Evolutionary conservation across 1,140 invertebrate species (phyloP).

Genomic region (Idris sp.): DNA sequence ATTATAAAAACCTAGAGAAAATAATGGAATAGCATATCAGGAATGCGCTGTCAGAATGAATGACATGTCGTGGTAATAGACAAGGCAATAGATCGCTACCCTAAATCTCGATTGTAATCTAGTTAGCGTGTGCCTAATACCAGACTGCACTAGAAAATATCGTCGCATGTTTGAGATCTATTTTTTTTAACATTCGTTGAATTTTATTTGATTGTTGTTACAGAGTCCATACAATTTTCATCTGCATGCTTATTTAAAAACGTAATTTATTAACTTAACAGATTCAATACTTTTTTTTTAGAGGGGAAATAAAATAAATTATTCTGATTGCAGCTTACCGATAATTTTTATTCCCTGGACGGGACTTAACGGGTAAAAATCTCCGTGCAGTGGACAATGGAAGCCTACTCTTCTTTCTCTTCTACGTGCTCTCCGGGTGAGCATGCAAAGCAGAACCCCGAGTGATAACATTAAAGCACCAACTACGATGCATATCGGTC

Average conservation of each 20-base stretch:
- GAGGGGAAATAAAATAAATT: too few relatives aligned
- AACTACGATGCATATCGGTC: constrained; percentile 85
- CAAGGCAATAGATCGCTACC: constrained; percentile 34
- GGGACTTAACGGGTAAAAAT: constrained; percentile 86
- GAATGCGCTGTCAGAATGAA: too few relatives aligned
- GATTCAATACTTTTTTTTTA: too few relatives aligned
- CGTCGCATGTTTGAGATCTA: constrained; percentile 15
- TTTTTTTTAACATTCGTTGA: constrained; percentile 21
- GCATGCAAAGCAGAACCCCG: constrained; percentile 81
- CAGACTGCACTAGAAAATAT: constrained; percentile 39
- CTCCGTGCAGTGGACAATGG: constrained; percentile 87
- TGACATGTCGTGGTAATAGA: constrained; percentile 1
- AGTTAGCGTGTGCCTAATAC: constrained; percentile 48
- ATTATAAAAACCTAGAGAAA: too few relatives aligned
- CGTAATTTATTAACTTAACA: neutral
- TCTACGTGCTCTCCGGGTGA: constrained; percentile 82
- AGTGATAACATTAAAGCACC: constrained; percentile 83
- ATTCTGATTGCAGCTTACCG: constrained; percentile 60
- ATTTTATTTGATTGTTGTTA: constrained; percentile 8
- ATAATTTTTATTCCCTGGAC: constrained; percentile 76
- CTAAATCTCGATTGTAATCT: constrained; percentile 26
- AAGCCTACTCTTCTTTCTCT: constrained; percentile 85
- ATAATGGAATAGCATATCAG: too few relatives aligned
- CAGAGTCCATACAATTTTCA: constrained; percentile 18
- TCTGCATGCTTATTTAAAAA: neutral